These are phyloP conservation scores for Ciconia boyciana DNA, from an alignment of 2,113 vertebrate genomes.

Conservation along the genomic window DNA sequence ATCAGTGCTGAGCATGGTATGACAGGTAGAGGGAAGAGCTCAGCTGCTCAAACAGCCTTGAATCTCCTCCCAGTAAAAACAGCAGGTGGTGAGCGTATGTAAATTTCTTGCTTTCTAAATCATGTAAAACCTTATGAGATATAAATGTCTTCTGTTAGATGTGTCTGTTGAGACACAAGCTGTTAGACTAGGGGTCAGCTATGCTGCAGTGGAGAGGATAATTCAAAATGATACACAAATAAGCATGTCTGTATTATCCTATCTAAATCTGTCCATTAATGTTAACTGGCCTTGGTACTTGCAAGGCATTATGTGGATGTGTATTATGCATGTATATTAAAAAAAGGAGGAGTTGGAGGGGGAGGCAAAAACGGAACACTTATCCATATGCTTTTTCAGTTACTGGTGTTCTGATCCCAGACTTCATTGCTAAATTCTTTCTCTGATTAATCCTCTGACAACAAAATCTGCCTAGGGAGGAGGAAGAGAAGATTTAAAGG, in stretches of 20 bases:
- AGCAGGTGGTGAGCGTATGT: neutral
- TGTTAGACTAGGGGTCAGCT: neutral
- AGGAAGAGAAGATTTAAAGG: neutral
- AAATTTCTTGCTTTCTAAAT: neutral
- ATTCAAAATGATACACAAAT: neutral
- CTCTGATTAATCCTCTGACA: neutral
- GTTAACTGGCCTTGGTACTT: neutral
- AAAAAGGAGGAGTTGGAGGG: neutral
- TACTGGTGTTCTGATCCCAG: neutral
- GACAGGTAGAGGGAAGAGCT: neutral
- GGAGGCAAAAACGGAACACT: neutral
- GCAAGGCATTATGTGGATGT: neutral
- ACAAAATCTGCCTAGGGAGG: neutral
- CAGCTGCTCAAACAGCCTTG: neutral
- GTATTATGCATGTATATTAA: neutral
- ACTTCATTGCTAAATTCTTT: neutral
- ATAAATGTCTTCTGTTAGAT: neutral
- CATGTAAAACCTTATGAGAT: neutral
- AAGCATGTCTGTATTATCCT: neutral
- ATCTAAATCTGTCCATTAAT: neutral
- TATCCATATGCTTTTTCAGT: neutral
- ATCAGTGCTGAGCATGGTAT: neutral
- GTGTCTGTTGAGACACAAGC: neutral
- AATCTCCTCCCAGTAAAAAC: neutral
- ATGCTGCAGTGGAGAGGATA: neutral